These are phyloP conservation scores for Sciurus carolinensis DNA, from an alignment of 2,797 vertebrate species.

Conservation along the genomic window DNA sequence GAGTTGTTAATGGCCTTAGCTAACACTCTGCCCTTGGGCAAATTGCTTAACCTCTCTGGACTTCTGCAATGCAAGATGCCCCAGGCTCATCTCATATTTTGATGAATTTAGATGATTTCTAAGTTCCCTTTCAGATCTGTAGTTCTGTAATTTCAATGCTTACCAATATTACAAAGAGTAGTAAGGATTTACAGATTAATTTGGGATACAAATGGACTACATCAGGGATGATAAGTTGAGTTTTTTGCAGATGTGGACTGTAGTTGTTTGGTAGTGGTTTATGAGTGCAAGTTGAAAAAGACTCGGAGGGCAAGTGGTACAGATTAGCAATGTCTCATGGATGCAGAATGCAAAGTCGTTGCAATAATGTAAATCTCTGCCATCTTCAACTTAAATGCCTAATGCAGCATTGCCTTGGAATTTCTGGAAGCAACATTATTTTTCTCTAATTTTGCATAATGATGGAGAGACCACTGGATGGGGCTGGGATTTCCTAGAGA, in stretches of 20 bases:
- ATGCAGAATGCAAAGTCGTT: neutral
- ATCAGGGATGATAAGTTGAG: neutral
- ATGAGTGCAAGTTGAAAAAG: neutral
- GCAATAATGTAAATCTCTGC: neutral
- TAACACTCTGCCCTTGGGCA: neutral
- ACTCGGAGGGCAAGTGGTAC: neutral
- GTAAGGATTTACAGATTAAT: neutral
- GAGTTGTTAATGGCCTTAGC: too few relatives aligned
- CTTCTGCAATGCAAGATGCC: neutral
- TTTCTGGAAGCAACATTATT: slow-evolving; percentile 30
- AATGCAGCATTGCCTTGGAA: neutral
- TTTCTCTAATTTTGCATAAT: slow-evolving; percentile 25
- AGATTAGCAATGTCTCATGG: slow-evolving; percentile 51
- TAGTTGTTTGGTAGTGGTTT: neutral
- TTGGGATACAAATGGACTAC: neutral
- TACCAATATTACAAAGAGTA: neutral
- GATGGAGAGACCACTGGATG: neutral
- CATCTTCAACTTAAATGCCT: neutral
- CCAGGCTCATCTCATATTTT: slow-evolving; percentile 31
- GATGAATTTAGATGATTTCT: slow-evolving; percentile 15
- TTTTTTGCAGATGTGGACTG: neutral
- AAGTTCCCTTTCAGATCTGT: neutral
- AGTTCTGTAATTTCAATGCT: slow-evolving; percentile 13
- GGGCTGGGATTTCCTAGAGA: neutral
- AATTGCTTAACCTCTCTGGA: neutral